Evolutionary conservation across 1,140 invertebrate species (phyloP), one percentile per base, ranked within the genome.

Genomic region (Pygmarrhopalites habei): DNA sequence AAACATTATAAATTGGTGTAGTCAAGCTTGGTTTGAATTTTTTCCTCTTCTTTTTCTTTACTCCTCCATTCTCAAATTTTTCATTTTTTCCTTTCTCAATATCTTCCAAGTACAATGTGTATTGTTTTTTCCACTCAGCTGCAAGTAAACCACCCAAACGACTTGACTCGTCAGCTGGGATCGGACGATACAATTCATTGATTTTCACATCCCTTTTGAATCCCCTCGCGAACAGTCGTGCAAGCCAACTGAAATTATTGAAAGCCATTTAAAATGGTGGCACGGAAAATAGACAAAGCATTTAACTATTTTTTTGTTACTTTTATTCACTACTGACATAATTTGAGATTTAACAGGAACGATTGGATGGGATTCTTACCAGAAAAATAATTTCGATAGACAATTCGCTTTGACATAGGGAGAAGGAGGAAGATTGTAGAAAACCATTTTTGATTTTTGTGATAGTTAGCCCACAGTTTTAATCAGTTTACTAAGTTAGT

Each of bases 51-150:
- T 44, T 23, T 57, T 60, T 55, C 2, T 23, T 29, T 28, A 25
- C 23, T 7, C 17, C 21, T 25, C 29, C 25, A 17, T 32, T 17
- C 41, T 3, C n/a, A 21, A 15, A 2, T 30, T 28, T 62, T 51
- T 58, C 32, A 28, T 17, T 58, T 46, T 60, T 58, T 5, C 35
- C 25, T 57, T 73, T 74, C 19, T 68, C 61, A n/a, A n/a, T n/a
- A n/a, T n/a, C n/a, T n/a, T n/a, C n/a, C n/a, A n/a, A n/a, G n/a
- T n/a, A n/a, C n/a, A n/a, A n/a, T n/a, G n/a, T n/a, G 7, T 75
- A 1, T 72, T 79, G 76, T 67, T 77, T 73, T 28, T 71, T 57
- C 77, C 77, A 79, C 65, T 74, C 71, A 46, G 73, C 75, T 14
- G 32, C 44, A 21, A 71, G 61, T 30, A 41, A 17, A 51, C 66